phyloP scores from a whole-genome alignment of 2,113 vertebrate species.

The Ictalurus punctatus region DNA sequence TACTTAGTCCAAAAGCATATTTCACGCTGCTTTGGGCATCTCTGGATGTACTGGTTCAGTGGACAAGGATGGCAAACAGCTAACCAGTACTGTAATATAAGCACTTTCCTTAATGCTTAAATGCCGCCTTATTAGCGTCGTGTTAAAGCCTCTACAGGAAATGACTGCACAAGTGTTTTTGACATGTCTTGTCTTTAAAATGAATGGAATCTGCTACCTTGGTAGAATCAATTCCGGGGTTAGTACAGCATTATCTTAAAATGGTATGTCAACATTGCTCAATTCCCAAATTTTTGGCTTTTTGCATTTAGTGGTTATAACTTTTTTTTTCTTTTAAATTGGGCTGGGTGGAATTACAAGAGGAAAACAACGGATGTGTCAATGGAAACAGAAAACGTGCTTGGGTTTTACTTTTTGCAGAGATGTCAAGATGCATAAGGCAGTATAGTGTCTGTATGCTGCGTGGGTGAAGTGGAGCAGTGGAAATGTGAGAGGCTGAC shows the following conservation, averaged over 20 bases:
- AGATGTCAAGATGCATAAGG: slow-evolving; percentile 6
- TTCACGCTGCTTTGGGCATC: not conserved
- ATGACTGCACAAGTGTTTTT: not conserved
- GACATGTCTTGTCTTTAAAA: not conserved
- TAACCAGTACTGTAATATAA: not conserved
- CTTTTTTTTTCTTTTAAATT: not conserved
- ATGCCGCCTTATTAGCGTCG: not conserved
- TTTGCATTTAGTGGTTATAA: not conserved
- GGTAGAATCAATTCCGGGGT: not conserved
- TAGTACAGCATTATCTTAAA: not conserved
- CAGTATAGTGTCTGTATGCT: not conserved
- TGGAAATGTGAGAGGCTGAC: slow-evolving; percentile 37
- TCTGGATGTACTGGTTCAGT: not conserved
- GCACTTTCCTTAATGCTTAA: not conserved
- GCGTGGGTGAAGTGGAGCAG: slow-evolving; percentile 33
- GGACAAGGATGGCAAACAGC: not conserved
- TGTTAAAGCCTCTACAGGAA: not conserved
- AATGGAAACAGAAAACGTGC: not conserved
- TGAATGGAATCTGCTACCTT: not conserved
- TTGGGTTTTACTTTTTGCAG: not conserved
- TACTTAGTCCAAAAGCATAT: not conserved
- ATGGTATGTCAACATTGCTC: not conserved
- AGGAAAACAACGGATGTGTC: not conserved
- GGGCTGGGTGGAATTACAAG: not conserved
- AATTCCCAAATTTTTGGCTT: not conserved